These are phyloP conservation scores for Struthio camelus DNA, from an alignment of 2,113 vertebrate species.

Conservation along the genomic window DNA sequence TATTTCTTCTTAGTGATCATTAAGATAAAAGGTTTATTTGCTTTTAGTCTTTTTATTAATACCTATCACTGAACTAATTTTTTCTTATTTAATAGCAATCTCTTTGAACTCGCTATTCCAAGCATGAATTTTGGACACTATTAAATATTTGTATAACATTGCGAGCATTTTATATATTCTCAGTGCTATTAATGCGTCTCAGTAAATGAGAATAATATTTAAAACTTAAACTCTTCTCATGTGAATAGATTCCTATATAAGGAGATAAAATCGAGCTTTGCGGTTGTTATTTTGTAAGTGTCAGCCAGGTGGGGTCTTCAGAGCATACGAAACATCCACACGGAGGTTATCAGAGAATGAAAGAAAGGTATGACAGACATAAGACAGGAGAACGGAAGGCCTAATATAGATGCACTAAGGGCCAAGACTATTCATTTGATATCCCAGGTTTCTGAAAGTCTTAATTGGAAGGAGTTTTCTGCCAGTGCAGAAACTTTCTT, in stretches of 20 bases:
- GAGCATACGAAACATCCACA: not conserved
- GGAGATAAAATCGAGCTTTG: not conserved
- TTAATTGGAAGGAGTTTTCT: not conserved
- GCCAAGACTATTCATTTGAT: not conserved
- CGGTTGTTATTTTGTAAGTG: not conserved
- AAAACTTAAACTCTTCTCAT: not conserved
- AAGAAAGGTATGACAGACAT: fast-evolving
- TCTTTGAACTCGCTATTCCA: not conserved
- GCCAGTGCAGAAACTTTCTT: not conserved
- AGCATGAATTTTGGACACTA: not conserved
- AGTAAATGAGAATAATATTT: not conserved
- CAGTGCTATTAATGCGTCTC: not conserved
- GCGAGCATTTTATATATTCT: not conserved
- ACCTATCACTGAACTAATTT: not conserved
- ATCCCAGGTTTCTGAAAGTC: not conserved
- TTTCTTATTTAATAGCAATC: not conserved
- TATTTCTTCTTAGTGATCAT: not conserved
- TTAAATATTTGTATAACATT: not conserved
- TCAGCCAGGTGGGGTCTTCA: not conserved
- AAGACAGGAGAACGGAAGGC: not conserved
- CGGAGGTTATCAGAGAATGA: not conserved
- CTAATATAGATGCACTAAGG: not conserved
- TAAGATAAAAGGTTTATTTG: not conserved
- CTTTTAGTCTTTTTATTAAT: not conserved
- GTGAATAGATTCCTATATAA: not conserved